Conservation (phyloP, 2,113 vertebrate species). For the Hyla sarda region DNA sequence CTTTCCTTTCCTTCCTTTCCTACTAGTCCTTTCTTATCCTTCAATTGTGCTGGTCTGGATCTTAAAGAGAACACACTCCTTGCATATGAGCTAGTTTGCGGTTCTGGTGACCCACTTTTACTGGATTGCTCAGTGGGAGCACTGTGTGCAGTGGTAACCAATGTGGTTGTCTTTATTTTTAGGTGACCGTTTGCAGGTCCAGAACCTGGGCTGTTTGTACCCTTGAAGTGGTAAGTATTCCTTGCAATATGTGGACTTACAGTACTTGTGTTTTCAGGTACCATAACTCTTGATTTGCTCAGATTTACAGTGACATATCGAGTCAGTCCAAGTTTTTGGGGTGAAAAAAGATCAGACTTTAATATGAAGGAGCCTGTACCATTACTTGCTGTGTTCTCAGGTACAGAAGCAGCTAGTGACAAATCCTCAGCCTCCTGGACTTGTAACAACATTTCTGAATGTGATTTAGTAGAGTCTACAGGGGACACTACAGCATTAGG, state of each 20-base stretch:
- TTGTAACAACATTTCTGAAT: slow-evolving; percentile 8
- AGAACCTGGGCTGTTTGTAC: background rate
- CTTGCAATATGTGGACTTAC: background rate
- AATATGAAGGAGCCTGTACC: background rate
- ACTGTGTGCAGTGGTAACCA: background rate
- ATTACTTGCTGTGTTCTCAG: background rate
- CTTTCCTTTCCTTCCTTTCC: background rate
- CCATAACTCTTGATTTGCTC: slow-evolving; percentile 53
- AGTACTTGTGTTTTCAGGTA: background rate
- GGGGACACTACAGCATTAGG: background rate
- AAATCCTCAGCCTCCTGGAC: background rate
- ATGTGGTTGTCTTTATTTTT: background rate
- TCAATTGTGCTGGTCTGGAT: background rate
- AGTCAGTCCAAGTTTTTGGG: slow-evolving; percentile 69
- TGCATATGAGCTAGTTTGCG: background rate
- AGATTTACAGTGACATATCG: slow-evolving; percentile 76
- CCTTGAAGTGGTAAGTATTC: background rate
- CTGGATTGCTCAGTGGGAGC: background rate
- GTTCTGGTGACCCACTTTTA: background rate
- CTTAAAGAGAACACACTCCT: background rate
- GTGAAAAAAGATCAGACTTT: background rate
- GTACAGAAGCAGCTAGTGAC: background rate
- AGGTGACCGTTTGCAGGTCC: background rate
- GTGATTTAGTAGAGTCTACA: background rate
- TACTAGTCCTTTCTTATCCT: too few species aligned